Evolutionary conservation across 2,113 vertebrate genomes (phyloP).

Genomic region (Ammodytes dubius): DNA sequence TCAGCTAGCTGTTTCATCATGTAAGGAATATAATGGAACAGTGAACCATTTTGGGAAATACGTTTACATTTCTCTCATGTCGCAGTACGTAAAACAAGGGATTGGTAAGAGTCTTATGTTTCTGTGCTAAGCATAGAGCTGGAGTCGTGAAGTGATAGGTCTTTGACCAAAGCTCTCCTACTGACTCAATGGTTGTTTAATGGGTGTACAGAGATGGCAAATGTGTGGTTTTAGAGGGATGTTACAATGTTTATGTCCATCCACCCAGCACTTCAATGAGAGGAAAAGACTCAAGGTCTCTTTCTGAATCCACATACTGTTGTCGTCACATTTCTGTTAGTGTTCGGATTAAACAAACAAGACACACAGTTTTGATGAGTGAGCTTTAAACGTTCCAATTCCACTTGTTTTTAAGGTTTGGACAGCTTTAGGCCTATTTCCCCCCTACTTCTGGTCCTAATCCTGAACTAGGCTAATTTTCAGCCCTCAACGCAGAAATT

Average conservation of each 20-base stretch:
- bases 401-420: not conserved
- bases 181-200: not conserved
- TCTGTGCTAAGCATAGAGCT: no score
- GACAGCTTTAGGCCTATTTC: not conserved
- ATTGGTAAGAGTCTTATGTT: not conserved
- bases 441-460: not conserved
- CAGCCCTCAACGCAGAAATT: not conserved
- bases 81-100: not conserved
- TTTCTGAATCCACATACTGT: not conserved
- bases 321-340: slow-evolving; percentile 4
- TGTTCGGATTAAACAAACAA: not conserved
- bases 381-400: not conserved
- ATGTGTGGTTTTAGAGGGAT: not conserved
- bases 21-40: slow-evolving; percentile 13
- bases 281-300: not conserved
- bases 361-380: no score
- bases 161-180: not conserved
- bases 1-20: slow-evolving; percentile 2
- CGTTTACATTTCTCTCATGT: not conserved
- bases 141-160: not conserved
- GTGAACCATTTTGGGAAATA: not conserved
- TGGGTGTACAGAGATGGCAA: not conserved
- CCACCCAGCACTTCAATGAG: not conserved
- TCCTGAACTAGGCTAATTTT: slow-evolving; percentile 19
- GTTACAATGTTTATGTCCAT: not conserved